phyloP scores from a whole-genome alignment of 2,113 vertebrate species.

The Arizona elegans region DNA sequence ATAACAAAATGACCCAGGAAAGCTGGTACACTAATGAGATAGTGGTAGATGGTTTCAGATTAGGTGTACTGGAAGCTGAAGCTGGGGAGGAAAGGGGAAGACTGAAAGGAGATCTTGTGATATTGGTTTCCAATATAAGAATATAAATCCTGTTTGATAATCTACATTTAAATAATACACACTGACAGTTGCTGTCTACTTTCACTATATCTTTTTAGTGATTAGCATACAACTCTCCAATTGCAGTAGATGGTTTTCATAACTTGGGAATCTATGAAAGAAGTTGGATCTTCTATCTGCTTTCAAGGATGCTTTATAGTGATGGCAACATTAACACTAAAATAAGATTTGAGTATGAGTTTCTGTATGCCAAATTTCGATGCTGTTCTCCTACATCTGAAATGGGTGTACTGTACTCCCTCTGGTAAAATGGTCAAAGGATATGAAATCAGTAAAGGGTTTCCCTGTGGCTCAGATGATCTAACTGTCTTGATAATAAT shows the following conservation, averaged over 20 bases:
- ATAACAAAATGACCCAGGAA: not conserved
- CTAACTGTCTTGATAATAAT: not conserved
- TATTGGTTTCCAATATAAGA: not conserved
- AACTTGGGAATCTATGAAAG: not conserved
- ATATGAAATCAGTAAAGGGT: not conserved
- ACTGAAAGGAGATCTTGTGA: not conserved
- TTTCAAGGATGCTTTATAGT: not conserved
- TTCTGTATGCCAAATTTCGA: not conserved
- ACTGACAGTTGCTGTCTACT: not conserved
- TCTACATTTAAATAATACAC: not conserved
- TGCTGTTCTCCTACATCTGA: not conserved
- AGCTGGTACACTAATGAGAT: not conserved
- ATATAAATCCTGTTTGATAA: not conserved
- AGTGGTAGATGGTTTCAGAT: not conserved
- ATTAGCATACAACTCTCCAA: not conserved
- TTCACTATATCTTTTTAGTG: not conserved
- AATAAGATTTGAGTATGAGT: not conserved
- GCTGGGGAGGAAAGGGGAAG: not conserved
- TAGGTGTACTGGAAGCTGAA: not conserved
- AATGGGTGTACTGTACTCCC: not conserved
- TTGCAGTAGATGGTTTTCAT: not conserved
- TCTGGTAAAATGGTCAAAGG: not conserved
- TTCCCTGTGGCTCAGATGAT: not conserved
- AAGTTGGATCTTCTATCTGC: not conserved
- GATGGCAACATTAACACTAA: not conserved